Conservation (phyloP, 2,113 vertebrate genomes). For the Thamnophis sirtalis region DNA sequence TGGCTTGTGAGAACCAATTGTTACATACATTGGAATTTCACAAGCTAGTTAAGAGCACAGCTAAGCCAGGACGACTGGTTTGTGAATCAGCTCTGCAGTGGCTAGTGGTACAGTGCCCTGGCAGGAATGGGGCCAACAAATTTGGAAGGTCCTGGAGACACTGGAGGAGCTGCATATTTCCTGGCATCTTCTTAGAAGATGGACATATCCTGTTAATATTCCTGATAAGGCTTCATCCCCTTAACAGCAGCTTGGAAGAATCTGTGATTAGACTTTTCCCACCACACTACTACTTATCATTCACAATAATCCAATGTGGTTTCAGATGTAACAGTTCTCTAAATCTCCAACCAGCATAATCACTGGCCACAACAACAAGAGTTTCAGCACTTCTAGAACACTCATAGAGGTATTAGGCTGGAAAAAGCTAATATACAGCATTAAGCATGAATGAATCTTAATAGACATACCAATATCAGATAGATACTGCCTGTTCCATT, state of each 20-base stretch:
- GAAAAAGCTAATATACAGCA: neutral
- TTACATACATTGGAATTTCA: neutral
- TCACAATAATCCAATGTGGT: neutral
- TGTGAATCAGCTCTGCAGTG: neutral
- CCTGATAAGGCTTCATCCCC: neutral
- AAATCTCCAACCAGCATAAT: neutral
- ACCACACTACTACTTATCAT: neutral
- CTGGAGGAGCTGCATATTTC: neutral
- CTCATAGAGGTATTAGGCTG: neutral
- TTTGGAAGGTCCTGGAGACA: neutral
- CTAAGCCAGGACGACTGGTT: neutral
- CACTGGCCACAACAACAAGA: neutral
- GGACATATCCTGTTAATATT: neutral
- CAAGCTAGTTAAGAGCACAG: neutral
- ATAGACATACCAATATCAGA: neutral
- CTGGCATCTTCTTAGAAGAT: neutral
- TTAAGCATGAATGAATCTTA: neutral
- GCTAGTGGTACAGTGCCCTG: neutral
- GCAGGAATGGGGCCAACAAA: neutral
- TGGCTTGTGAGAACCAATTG: neutral
- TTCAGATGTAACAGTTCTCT: neutral
- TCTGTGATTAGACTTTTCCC: neutral
- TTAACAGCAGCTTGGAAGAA: neutral
- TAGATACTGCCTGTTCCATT: neutral
- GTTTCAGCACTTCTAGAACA: neutral